A percentile compares a stretch with the other conserved stretches of the same genome.
Conservation (phyloP, 2,797 vertebrate genomes). For the Prionace glauca region DNA sequence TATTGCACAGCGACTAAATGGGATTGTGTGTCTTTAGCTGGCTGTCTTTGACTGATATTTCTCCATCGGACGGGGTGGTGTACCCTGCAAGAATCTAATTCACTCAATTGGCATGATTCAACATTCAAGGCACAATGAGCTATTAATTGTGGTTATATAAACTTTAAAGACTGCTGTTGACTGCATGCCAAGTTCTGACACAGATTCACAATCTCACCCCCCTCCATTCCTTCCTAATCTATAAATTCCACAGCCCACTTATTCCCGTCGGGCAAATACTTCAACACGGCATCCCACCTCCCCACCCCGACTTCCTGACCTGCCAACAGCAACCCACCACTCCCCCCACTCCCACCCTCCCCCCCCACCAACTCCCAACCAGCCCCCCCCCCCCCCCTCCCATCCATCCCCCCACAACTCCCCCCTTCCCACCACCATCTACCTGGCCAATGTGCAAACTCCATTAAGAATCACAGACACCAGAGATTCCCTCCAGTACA, state of each 20-base stretch:
- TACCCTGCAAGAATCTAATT: constrained; percentile 3
- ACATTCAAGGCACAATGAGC: background rate
- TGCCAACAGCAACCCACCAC: too few species aligned
- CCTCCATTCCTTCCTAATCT: background rate
- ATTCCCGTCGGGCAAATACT: background rate
- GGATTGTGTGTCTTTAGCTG: background rate
- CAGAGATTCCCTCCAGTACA: too few species aligned
- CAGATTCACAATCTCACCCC: background rate
- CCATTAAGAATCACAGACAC: background rate
- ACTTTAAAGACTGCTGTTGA: background rate
- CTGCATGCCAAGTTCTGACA: background rate
- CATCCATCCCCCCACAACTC: too few species aligned
- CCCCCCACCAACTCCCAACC: too few species aligned
- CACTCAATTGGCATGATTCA: background rate
- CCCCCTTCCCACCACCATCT: background rate
- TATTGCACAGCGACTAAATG: background rate
- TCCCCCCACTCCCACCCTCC: too few species aligned
- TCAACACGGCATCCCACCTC: too few species aligned
- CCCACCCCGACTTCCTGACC: background rate
- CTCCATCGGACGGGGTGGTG: background rate
- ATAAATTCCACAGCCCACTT: background rate
- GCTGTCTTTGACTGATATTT: constrained; percentile 22
- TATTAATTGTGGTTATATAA: background rate
- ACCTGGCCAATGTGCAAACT: background rate
- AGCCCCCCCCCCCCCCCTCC: too few species aligned